Conservation (phyloP, 2,888 invertebrate species). For the Celastrina argiolus region DNA sequence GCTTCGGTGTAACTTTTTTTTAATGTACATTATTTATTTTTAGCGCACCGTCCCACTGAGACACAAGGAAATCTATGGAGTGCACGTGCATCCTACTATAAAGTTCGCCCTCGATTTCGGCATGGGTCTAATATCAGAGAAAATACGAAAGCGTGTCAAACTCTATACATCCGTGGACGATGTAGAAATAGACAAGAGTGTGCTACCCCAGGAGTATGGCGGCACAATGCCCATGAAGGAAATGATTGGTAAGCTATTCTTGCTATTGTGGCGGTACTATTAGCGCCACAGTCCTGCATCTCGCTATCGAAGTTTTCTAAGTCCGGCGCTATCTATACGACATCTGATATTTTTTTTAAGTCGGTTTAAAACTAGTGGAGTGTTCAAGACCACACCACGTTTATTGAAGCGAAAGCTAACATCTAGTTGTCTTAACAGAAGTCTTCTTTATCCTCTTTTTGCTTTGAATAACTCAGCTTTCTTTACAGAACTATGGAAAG, state of each 20-base stretch:
- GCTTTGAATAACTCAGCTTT: not conserved
- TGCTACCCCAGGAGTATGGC: constrained; percentile 89
- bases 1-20: not conserved
- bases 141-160: constrained; percentile 83
- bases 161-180: constrained; percentile 81
- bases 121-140: constrained; percentile 86
- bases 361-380: no score
- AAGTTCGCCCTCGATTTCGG: constrained; percentile 88
- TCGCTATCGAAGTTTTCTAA: no score
- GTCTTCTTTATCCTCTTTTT: no score
- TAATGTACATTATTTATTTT: constrained; percentile 32
- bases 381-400: no score
- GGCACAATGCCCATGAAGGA: constrained; percentile 89
- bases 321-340: no score
- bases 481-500: constrained; percentile 81
- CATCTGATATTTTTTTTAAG: no score
- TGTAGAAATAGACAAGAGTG: constrained; percentile 77
- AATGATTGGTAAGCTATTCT: constrained; percentile 83
- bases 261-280: no score
- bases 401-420: no score
- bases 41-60: constrained; percentile 87
- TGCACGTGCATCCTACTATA: constrained; percentile 85
- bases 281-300: no score
- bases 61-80: constrained; percentile 87
- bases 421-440: no score